Percentiles rank a stretch among this genome's conserved stretches.
phyloP scores from a whole-genome alignment of 2,797 vertebrate species.

The Lemur catta region DNA sequence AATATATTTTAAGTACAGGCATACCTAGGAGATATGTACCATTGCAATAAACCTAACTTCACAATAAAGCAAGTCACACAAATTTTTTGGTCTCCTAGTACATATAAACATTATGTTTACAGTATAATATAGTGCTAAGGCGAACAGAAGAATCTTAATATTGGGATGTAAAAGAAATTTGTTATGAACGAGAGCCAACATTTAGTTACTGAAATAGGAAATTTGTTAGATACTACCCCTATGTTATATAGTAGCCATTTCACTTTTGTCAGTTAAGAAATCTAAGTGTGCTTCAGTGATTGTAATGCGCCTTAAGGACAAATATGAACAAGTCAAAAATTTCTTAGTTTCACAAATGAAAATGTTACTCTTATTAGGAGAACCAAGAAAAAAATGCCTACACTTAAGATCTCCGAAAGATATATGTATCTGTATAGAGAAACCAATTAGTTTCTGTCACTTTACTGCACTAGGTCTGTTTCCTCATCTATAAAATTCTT shows the following conservation, averaged over 20 bases:
- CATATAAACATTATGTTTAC: background rate
- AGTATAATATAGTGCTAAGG: background rate
- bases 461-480: background rate
- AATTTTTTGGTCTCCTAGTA: background rate
- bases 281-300: background rate
- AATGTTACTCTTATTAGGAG: slow-evolving; percentile 10
- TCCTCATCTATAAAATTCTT: background rate
- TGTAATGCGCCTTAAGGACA: background rate
- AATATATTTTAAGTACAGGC: background rate
- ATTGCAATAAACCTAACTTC: background rate
- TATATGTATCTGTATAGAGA: background rate
- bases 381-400: background rate
- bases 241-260: background rate
- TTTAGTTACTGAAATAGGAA: background rate
- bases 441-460: background rate
- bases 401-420: background rate
- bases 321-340: background rate
- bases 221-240: background rate
- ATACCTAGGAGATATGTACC: background rate
- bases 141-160: background rate
- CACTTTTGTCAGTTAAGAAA: background rate
- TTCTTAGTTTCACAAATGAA: background rate
- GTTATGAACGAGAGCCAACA: background rate
- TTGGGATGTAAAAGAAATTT: background rate
- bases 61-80: background rate